Evolutionary conservation across 2,113 vertebrate species (phyloP).

Genomic region (Eurypyga helias): DNA sequence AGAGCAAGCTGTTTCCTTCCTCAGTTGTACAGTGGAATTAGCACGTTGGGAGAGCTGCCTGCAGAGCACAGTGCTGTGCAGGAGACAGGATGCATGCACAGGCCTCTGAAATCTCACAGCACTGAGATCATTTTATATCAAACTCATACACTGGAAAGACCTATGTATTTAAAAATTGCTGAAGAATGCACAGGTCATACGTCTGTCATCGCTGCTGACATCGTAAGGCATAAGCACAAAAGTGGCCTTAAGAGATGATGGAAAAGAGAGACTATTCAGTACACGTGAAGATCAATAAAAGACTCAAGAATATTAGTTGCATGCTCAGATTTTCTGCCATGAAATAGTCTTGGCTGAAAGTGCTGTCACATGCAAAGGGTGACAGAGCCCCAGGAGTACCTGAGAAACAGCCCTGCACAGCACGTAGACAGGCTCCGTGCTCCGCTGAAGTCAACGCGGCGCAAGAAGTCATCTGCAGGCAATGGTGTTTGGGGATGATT

Average conservation of each 20-base stretch:
- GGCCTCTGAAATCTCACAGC: background rate
- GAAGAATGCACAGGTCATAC: background rate
- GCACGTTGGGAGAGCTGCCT: background rate
- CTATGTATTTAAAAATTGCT: background rate
- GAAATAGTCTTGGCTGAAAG: background rate
- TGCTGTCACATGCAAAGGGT: accelerated
- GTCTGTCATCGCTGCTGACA: background rate
- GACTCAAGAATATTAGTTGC: background rate
- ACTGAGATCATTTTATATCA: background rate
- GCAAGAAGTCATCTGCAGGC: background rate
- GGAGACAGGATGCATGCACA: background rate
- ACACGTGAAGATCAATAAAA: background rate
- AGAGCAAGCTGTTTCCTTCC: background rate
- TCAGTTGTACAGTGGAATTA: background rate
- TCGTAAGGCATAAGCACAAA: background rate
- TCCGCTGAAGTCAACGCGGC: accelerated
- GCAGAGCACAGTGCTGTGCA: background rate
- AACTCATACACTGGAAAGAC: background rate
- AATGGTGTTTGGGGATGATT: background rate
- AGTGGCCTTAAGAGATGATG: background rate
- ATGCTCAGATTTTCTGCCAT: background rate
- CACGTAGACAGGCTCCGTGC: accelerated
- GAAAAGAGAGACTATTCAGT: background rate
- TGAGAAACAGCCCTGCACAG: accelerated
- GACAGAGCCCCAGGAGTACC: background rate